Percentiles rank a stretch among this genome's conserved stretches.
Evolutionary conservation across 2,113 vertebrate species (phyloP).

Genomic region (Eptesicus fuscus): DNA sequence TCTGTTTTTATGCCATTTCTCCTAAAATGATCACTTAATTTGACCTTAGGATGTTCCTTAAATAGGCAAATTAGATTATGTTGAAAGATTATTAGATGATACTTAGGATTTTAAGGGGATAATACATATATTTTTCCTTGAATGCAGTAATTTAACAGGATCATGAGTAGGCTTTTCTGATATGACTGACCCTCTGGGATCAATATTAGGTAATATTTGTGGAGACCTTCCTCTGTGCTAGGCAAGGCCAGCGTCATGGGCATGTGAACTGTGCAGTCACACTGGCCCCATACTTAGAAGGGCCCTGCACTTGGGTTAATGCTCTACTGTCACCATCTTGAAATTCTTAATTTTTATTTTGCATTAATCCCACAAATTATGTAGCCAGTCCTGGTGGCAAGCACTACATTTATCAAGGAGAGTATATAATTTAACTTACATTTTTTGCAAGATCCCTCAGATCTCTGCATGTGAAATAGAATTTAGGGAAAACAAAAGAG

Average conservation of each 20-base stretch:
- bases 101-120: background rate
- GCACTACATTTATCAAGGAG: background rate
- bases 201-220: background rate
- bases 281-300: background rate
- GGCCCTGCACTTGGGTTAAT: background rate
- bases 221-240: background rate
- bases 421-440: background rate
- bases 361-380: background rate
- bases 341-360: conserved; percentile 40
- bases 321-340: background rate
- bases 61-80: conserved; percentile 12
- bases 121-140: background rate
- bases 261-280: background rate
- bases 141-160: background rate
- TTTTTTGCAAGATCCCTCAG: background rate
- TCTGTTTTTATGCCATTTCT: conserved; percentile 29
- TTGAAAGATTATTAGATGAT: background rate
- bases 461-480: background rate
- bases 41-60: background rate
- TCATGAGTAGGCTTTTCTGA: conserved; percentile 1
- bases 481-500: background rate
- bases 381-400: background rate
- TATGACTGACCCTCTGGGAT: background rate
- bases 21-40: background rate
- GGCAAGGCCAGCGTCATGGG: background rate